A percentile compares a stretch with the other conserved stretches of the same genome.
These are phyloP conservation scores for Toxostoma redivivum DNA, from an alignment of 2,113 vertebrate species.

Conservation along the genomic window DNA sequence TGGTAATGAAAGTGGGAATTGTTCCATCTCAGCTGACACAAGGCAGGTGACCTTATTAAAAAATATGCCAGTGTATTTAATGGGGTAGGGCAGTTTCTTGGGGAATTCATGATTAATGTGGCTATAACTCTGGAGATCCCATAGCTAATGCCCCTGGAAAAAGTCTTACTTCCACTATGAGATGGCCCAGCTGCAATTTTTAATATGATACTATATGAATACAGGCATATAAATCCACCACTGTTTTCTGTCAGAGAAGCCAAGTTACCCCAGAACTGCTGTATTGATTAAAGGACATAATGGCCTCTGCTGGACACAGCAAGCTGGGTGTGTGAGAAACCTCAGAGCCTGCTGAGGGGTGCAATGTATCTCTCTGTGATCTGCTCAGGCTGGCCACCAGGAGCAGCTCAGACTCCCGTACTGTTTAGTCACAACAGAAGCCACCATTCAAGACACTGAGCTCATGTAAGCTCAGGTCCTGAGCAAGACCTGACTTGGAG, in stretches of 20 bases:
- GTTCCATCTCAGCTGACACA: conserved; percentile 53
- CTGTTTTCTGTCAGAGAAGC: neutral
- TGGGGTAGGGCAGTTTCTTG: conserved; percentile 63
- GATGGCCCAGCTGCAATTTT: neutral
- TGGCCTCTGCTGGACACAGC: neutral
- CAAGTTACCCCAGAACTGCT: neutral
- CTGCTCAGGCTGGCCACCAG: neutral
- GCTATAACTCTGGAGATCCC: conserved; percentile 49
- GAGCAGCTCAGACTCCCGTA: fast-evolving
- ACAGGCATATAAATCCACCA: neutral
- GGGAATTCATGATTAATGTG: conserved; percentile 63
- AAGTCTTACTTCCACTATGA: conserved; percentile 33
- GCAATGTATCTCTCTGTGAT: neutral
- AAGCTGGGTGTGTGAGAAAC: neutral
- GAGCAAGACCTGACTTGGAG: neutral
- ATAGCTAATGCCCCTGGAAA: conserved; percentile 44
- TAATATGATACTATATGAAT: neutral
- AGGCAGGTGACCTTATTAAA: conserved; percentile 69
- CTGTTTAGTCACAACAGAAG: neutral
- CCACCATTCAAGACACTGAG: neutral
- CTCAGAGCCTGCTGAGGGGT: neutral
- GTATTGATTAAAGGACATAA: neutral
- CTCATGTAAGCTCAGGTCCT: neutral
- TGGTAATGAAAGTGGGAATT: conserved; percentile 68
- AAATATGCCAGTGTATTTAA: conserved; percentile 68